Base-by-base conservation (phyloP, 2,797 vertebrate genomes). In the Poecilia picta region DNA sequence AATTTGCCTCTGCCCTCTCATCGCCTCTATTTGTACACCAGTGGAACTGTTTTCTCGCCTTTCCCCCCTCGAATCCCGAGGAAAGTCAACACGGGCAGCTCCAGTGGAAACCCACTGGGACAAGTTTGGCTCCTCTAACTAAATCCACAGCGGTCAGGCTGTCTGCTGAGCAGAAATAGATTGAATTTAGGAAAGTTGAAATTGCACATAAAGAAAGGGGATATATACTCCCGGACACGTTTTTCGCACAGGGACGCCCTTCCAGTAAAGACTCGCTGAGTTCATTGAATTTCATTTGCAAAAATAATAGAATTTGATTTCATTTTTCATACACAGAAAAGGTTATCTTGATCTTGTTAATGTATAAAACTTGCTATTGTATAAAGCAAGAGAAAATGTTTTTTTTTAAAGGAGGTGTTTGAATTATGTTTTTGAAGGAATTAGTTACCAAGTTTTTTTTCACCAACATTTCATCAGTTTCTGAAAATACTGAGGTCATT, bases 151-250 rank as follows among this genome's bases (percentile, higher is more conserved):
- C 88, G 91, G 88, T 90, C 84, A 83, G 82, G n/a, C 82, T 3
- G 87, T 92, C 89, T 89, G 85, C 82, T 74, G 86, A 72, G 82
- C 81, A 87, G 77, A 92, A 92, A 91, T 91, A 89, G 84, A 87
- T n/a, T 47, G 49, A 81, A 87, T 87, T 91, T 86, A 88, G 85
- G 82, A 89, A 91, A 87, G 55, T 83, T 80, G 68, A 80, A 88
- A 80, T 81, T 76, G 82, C 55, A 25, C 64, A 77, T 20, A 72
- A 77, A 55, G 64, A 82, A 85, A 83, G 41, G 82, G 49, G 13
- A 59, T 59, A 46, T 41, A 4, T 5, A 1, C 81, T 84, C 64
- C 36, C 74, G 84, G 75, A 82, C 71, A 62, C 55, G 8, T 68
- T 77, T 73, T 76, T 86, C 73, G 78, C 64, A 25, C 1, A 77